Percentiles rank a stretch among this genome's conserved stretches.
Evolutionary conservation across 1,140 invertebrate species (phyloP).

Genomic region (Penaeus chinensis): DNA sequence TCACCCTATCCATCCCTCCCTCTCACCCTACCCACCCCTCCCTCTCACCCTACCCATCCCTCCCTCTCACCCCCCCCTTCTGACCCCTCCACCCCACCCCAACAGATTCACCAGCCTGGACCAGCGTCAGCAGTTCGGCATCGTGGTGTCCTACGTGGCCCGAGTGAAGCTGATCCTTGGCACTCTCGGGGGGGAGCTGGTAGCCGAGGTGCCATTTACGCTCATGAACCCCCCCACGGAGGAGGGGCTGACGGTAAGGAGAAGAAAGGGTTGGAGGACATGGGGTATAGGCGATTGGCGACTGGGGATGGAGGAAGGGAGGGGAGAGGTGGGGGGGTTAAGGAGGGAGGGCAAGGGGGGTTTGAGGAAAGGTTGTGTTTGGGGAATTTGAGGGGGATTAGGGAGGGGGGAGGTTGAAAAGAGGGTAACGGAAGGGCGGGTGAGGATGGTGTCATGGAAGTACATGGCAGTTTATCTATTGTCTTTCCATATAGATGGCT

Average conservation of each 20-base stretch:
- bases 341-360: too few relatives aligned
- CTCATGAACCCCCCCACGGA: slow-evolving; percentile 84
- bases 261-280: too few relatives aligned
- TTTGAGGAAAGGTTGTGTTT: too few relatives aligned
- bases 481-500: too few relatives aligned
- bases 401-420: too few relatives aligned
- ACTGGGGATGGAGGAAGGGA: too few relatives aligned
- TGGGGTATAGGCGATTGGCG: too few relatives aligned
- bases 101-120: slow-evolving; percentile 83
- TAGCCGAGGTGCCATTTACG: slow-evolving; percentile 96
- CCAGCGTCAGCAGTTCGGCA: slow-evolving; percentile 86
- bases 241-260: slow-evolving; percentile 29
- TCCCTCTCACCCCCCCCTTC: not conserved
- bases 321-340: too few relatives aligned
- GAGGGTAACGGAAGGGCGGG: too few relatives aligned
- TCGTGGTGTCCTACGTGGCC: slow-evolving; percentile 88
- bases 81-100: slow-evolving; percentile 65
- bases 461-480: too few relatives aligned
- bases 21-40: not conserved
- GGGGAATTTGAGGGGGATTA: too few relatives aligned
- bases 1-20: not conserved
- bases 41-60: not conserved
- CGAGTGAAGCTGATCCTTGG: slow-evolving; percentile 96
- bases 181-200: slow-evolving; percentile 91
- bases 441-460: too few relatives aligned